A percentile compares a stretch with the other conserved stretches of the same genome.
Conservation (phyloP, 2,888 invertebrate species). For the Hypselothyrea guttata region DNA sequence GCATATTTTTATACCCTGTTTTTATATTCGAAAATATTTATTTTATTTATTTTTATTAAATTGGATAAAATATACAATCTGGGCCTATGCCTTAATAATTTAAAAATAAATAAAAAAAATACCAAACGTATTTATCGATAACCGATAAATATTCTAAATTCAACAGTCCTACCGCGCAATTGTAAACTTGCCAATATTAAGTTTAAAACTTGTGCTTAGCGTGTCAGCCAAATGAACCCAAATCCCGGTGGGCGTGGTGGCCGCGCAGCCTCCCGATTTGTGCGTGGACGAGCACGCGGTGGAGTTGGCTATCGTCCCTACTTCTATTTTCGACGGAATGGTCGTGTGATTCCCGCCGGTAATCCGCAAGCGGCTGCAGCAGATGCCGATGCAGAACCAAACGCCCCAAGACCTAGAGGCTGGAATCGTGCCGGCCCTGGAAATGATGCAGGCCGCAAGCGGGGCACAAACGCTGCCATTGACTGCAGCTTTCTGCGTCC, state of each 20-base stretch:
- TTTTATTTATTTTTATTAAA: too few species aligned
- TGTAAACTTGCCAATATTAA: background rate
- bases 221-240: slow-evolving; percentile 57
- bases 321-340: slow-evolving; percentile 77
- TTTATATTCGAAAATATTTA: too few species aligned
- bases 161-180: slow-evolving; percentile 23
- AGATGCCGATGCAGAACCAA: background rate
- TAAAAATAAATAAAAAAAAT: too few species aligned
- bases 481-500: slow-evolving; percentile 71
- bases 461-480: slow-evolving; percentile 13
- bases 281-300: slow-evolving; percentile 69
- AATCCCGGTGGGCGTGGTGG: slow-evolving; percentile 36
- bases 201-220: slow-evolving; percentile 11
- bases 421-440: slow-evolving; percentile 35
- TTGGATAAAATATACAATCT: too few species aligned
- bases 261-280: slow-evolving; percentile 58
- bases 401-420: slow-evolving; percentile 39
- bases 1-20: too few species aligned
- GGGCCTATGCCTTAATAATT: too few species aligned
- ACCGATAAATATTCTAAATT: background rate
- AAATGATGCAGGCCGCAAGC: slow-evolving; percentile 8
- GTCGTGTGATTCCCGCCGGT: slow-evolving; percentile 72
- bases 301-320: slow-evolving; percentile 71
- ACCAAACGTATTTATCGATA: background rate
- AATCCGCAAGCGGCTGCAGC: slow-evolving; percentile 5